Percentiles rank a stretch among this genome's conserved stretches.
These are phyloP conservation scores for Enteromius afrohamiltoni DNA, from an alignment of 2,797 vertebrate species.

Conservation along the genomic window DNA sequence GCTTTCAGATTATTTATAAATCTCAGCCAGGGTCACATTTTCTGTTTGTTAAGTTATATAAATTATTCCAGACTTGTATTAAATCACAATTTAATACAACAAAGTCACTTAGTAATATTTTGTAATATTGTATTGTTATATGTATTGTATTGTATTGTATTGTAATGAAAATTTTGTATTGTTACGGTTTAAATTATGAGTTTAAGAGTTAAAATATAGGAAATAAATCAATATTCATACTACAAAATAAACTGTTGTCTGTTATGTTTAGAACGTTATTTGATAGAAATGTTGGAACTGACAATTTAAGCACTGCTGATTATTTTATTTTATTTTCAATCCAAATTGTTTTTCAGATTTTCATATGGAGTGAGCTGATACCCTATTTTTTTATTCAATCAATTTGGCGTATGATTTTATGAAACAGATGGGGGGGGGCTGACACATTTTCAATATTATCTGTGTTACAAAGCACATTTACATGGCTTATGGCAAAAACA, in stretches of 20 bases:
- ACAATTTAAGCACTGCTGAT: background rate
- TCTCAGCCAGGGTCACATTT: too few relatives aligned
- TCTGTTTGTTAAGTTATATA: background rate
- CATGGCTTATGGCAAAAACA: constrained; percentile 17
- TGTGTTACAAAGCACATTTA: background rate
- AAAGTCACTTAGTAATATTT: background rate
- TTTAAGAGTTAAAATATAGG: background rate
- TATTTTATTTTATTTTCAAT: background rate
- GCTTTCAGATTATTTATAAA: too few relatives aligned
- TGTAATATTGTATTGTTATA: too few relatives aligned
- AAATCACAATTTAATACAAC: background rate
- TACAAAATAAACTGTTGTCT: background rate
- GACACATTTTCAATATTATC: constrained; percentile 17
- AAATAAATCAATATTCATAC: background rate
- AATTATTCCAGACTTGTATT: background rate
- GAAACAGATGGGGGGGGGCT: background rate
- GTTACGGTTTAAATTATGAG: background rate
- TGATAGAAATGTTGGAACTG: background rate
- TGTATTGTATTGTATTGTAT: too few relatives aligned
- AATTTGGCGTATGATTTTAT: background rate
- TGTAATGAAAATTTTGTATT: too few relatives aligned
- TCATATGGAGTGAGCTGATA: background rate
- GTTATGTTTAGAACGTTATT: constrained; percentile 1
- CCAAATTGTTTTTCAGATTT: background rate
- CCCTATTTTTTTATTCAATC: background rate